Evolutionary conservation across 2,888 invertebrate species (phyloP), one percentile per base, ranked within the genome.

Genomic region (Athetis lepigone): DNA sequence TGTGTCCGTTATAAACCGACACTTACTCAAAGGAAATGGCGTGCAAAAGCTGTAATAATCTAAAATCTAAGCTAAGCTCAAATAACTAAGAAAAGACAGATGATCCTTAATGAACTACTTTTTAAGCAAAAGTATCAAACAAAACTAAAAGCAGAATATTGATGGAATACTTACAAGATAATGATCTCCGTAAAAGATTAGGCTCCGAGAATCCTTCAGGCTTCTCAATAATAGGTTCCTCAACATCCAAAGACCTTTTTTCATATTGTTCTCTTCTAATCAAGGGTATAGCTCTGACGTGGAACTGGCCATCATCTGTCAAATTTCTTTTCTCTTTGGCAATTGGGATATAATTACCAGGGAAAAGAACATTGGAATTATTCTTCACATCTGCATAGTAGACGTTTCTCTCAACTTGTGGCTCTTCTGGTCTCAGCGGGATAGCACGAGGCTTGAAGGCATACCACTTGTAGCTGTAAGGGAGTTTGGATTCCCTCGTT

Each of bases 321-420:
- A 46, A 82, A 80, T 85, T 84, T 81, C 91, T 91, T 90, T 92
- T 94, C 91, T 90, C 91, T 88, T 92, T 92, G 90, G 92, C 91
- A 92, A 94, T 94, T 88, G 89, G 85, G 61, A 90, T 85, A 85
- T 92, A 94, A 93, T 93, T 93, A 89, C 94, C 94, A 81, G 94
- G 92, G 90, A 93, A 93, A 91, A 93, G 94, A 74, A 88, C 79
- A 52, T 91, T 90, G 65, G 91, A 83, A 74, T 91, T 93, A 75
- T 90, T 88, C 47, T 88, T 87, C 33, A 78, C 79, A 47, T 91
- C 86, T 39, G 88, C 79, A 70, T 94, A 93, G 70, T 92, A 93
- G 6, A 88, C 81, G 55, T 86, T 90, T 60, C 86, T 90, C 50
- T 90, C 91, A 1, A 85, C 81, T 75, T 88, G 86, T 9, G 82